Conservation (phyloP, 2,113 vertebrate species). For the Potamarius usumacintae region DNA sequence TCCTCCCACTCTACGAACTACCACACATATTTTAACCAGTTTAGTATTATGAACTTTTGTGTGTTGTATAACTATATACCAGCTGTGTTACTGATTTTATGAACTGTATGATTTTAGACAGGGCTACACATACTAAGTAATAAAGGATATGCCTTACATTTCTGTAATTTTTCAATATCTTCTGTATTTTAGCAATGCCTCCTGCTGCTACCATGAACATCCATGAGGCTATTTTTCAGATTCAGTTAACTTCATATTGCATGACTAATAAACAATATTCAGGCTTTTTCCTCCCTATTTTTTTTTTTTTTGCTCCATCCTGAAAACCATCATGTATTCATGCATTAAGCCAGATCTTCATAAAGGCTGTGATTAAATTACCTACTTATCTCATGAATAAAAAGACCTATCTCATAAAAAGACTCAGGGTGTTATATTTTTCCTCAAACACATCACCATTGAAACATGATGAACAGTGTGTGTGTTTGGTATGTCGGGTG, state of each 20-base stretch:
- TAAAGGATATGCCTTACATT: not conserved
- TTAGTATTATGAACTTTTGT: too few relatives aligned
- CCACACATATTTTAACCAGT: too few relatives aligned
- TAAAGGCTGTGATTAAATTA: conserved; percentile 30
- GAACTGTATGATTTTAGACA: too few relatives aligned
- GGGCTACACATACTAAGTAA: not conserved
- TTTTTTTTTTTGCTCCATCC: conserved; percentile 16
- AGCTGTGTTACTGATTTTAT: too few relatives aligned
- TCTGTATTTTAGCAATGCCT: not conserved
- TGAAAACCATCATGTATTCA: not conserved
- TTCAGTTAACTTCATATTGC: not conserved
- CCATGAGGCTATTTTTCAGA: not conserved
- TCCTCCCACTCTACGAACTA: too few relatives aligned
- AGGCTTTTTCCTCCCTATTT: not conserved
- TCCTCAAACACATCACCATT: conserved; percentile 33
- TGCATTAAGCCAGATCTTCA: not conserved
- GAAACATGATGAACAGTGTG: conserved; percentile 8
- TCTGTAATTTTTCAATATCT: not conserved
- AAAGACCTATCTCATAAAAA: not conserved
- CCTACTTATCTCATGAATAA: conserved; percentile 13
- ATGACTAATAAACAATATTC: not conserved
- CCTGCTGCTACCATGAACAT: not conserved
- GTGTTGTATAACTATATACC: too few relatives aligned
- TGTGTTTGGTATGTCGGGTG: not conserved
- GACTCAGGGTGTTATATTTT: conserved; percentile 18